Percentiles rank a stretch among this genome's conserved stretches.
These are phyloP conservation scores for Cryptophagus acutangulus DNA, from an alignment of 2,888 invertebrate genomes.

Conservation along the genomic window DNA sequence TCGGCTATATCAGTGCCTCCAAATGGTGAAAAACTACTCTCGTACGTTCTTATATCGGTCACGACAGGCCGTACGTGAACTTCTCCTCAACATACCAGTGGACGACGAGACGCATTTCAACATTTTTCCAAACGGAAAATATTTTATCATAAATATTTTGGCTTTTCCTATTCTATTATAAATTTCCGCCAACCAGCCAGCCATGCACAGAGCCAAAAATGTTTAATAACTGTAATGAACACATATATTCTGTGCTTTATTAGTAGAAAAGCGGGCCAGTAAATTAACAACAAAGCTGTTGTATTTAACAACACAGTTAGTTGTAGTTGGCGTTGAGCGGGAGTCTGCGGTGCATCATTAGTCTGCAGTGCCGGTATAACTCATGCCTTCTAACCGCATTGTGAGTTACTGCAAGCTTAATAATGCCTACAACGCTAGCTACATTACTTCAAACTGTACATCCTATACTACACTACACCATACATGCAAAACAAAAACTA, in stretches of 20 bases:
- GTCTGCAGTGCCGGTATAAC: slow-evolving; percentile 41
- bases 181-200: not conserved
- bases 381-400: slow-evolving; percentile 43
- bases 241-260: slow-evolving; percentile 25
- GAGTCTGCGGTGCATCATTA: slow-evolving; percentile 42
- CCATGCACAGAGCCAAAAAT: not conserved
- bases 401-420: slow-evolving; percentile 47
- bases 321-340: slow-evolving; percentile 33
- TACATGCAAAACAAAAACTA: not conserved
- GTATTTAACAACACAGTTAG: slow-evolving; percentile 38
- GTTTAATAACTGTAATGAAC: slow-evolving; percentile 1
- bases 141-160: no score
- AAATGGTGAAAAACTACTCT: slow-evolving; percentile 45
- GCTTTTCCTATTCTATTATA: no score
- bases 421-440: slow-evolving; percentile 40
- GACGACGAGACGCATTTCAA: not conserved
- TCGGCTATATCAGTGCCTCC: slow-evolving; percentile 37
- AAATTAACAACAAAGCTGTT: slow-evolving; percentile 35
- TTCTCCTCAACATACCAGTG: not conserved
- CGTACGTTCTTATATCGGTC: slow-evolving; percentile 41
- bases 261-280: slow-evolving; percentile 26
- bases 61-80: slow-evolving; percentile 22
- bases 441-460: slow-evolving; percentile 27
- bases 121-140: slow-evolving; percentile 6
- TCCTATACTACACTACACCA: slow-evolving; percentile 5